These are phyloP conservation scores for Ceratosolen fusciceps DNA, from an alignment of 1,140 invertebrate genomes.

Conservation along the genomic window DNA sequence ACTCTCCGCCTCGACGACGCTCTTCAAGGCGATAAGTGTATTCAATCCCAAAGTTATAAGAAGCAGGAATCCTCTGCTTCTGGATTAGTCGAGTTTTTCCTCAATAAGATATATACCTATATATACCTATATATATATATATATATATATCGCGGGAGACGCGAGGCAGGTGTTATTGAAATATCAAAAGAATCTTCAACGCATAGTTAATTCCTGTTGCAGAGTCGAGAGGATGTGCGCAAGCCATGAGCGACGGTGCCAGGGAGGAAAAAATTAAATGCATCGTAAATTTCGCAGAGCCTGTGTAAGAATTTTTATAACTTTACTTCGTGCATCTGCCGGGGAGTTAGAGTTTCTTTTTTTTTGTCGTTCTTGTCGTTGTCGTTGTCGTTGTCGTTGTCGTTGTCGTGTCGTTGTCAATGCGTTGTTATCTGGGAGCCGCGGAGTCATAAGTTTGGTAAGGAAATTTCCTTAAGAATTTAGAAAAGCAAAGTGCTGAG, in stretches of 20 bases:
- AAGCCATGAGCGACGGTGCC: no score
- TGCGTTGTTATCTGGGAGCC: no score
- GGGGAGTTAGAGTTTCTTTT: not conserved
- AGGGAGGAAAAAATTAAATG: not conserved
- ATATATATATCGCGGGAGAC: no score
- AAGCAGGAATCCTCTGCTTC: no score
- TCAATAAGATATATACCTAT: no score
- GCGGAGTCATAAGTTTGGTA: conserved; percentile 30
- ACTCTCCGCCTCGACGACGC: no score
- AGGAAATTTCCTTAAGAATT: conserved; percentile 29
- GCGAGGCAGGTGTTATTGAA: no score
- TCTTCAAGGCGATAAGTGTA: no score
- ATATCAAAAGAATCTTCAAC: not conserved
- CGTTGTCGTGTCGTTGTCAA: not conserved
- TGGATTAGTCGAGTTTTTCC: no score
- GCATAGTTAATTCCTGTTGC: not conserved
- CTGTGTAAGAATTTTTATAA: not conserved
- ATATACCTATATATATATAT: no score
- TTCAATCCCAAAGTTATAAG: no score
- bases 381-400: not conserved
- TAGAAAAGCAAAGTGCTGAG: not conserved
- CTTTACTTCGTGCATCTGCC: not conserved
- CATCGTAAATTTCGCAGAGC: not conserved
- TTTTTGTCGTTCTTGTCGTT: no score
- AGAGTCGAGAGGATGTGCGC: not conserved